A percentile compares a stretch with the other conserved stretches of the same genome.
Evolutionary conservation across 2,797 vertebrate species (phyloP).

Genomic region (Eurystomus glaucurus): DNA sequence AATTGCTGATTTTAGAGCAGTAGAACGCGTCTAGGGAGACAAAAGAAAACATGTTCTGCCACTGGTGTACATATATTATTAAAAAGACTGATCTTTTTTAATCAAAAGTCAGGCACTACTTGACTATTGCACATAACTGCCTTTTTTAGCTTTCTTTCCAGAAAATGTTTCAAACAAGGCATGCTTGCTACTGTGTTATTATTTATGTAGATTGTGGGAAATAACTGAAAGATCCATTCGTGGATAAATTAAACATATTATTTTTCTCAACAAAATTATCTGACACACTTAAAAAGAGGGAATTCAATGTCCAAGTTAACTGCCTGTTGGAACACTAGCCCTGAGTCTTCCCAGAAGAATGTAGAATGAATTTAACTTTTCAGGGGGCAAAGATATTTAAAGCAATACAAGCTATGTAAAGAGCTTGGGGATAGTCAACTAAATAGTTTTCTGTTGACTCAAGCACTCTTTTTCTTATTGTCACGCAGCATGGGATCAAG

Average conservation of each 20-base stretch:
- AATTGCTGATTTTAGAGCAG: not conserved
- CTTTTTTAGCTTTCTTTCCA: not conserved
- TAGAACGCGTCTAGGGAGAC: not conserved
- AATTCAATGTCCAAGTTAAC: not conserved
- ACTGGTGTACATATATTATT: not conserved
- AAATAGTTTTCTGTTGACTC: slow-evolving; percentile 63
- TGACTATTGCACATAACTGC: not conserved
- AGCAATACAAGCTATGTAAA: slow-evolving; percentile 51
- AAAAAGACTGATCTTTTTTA: not conserved
- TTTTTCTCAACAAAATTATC: not conserved
- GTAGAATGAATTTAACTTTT: slow-evolving; percentile 51
- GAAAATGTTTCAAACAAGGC: not conserved
- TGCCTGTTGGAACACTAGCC: not conserved
- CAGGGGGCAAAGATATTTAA: slow-evolving; percentile 61
- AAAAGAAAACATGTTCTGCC: not conserved
- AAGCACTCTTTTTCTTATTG: not conserved
- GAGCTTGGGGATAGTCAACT: slow-evolving; percentile 4
- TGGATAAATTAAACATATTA: not conserved
- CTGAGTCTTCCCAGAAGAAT: slow-evolving; percentile 23
- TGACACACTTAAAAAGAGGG: not conserved
- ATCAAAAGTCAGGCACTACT: not conserved
- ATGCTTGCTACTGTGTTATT: not conserved
- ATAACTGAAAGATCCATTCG: not conserved
- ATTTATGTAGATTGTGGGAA: not conserved
- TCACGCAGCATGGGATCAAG: slow-evolving; percentile 11